Base-by-base conservation (phyloP, 2,888 invertebrate genomes). In the Pollenia griseotomentosa region DNA sequence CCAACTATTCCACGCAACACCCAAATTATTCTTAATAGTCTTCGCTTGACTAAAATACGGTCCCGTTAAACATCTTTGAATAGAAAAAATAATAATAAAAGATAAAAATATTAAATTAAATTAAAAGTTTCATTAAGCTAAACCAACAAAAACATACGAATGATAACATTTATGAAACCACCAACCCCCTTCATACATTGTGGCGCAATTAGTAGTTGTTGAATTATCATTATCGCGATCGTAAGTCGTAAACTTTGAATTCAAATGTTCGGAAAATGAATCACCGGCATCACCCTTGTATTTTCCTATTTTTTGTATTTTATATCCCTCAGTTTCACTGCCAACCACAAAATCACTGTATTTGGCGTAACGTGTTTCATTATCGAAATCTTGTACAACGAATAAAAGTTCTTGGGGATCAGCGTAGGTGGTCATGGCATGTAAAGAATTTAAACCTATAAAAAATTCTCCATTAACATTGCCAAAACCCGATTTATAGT, bases 371-470 rank as follows among this genome's bases (percentile, higher is more conserved):
- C 73, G 66, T 33, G 66, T 82, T 59, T 65, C 11, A 57, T 68
- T 66, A 11, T 74, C 73, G n/a, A 65, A 83, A 46, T 83, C 82
- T n/a, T 65, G 48, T 14, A 83, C 55, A 44, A 75, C 40, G 11
- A 83, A 44, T n/a, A 68, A 53, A 9, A 83, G 44, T 23, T 83
- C 82, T 42, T 83, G 82, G 7, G 61, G 53, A 14, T 19, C 12
- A 1, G 46, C 59, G 2, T 61, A 40, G 8, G 61, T 65, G 44
- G 80, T 82, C 8, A 82, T 19, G n/a, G 46, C 48, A 59, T 75
- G 66, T 8, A 75, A 7, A 10, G 48, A 33, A 42, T 83, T 75
- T 2, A 83, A 33, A 9, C 82, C 82, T 14, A 83, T 61, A 12
- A 70, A 70, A 55, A n/a, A 70, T 40, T 70, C 55, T 40, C 53